Percentiles rank a stretch among this genome's conserved stretches.
Conservation (phyloP, 2,888 invertebrate genomes). For the Amphimallon solstitiale region DNA sequence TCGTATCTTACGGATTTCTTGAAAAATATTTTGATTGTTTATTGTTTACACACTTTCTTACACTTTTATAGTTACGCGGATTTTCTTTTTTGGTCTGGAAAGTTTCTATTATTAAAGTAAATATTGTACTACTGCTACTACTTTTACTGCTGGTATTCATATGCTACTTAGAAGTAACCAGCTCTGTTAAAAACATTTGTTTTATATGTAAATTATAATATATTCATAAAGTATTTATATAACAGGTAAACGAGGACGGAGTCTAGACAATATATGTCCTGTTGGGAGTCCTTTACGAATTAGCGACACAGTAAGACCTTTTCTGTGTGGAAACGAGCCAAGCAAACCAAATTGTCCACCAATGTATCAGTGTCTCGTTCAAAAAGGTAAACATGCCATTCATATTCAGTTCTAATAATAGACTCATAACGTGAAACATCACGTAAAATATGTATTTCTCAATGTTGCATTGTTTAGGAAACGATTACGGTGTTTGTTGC, state of each 20-base stretch:
- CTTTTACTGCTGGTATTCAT: neutral
- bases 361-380: conserved; percentile 81
- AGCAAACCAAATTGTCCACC: conserved; percentile 88
- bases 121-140: too few relatives aligned
- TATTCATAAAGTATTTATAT: conserved; percentile 41
- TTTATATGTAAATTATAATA: neutral
- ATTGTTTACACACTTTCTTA: too few relatives aligned
- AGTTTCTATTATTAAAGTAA: too few relatives aligned
- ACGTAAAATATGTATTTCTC: neutral
- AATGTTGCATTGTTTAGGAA: conserved; percentile 63
- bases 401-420: conserved; percentile 9
- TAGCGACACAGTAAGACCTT: conserved; percentile 78
- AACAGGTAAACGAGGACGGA: conserved; percentile 78
- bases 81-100: too few relatives aligned
- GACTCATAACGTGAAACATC: neutral
- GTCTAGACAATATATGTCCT: conserved; percentile 81
- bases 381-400: conserved; percentile 66
- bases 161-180: too few relatives aligned
- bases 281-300: conserved; percentile 79
- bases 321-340: conserved; percentile 82
- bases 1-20: too few relatives aligned
- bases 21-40: too few relatives aligned
- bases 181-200: too few relatives aligned
- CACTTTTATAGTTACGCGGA: too few relatives aligned
- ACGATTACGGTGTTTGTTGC: conserved; percentile 90